Evolutionary conservation across 1,140 invertebrate species (phyloP), one percentile per base, ranked within the genome.

Genomic region (Tetramorium simillimum): DNA sequence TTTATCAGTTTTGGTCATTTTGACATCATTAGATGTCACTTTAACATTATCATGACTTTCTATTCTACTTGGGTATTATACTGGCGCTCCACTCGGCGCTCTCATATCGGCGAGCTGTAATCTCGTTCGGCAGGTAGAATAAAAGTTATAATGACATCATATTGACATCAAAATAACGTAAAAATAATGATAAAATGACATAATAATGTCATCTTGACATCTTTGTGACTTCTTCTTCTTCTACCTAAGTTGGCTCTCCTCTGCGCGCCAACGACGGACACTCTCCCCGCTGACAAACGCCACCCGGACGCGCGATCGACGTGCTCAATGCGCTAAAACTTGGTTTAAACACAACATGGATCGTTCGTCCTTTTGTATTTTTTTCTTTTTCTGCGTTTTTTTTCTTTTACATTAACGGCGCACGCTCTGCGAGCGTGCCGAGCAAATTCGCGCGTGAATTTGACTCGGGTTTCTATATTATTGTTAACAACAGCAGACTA

Each of bases 401-500:
- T 49, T 43, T 60, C 43, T 81, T 69, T 51, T 72, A 51, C 77
- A 81, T 62, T 46, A 86, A 69, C 86, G 78, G 58, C 46, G 85
- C 69, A 70, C 77, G 62, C 85, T 81, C 67, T 63, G 46, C 85
- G 77, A 87, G 63, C 69, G 65, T 82, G 85, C 69, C 62, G 85
- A 88, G 88, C 86, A 86, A 88, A 89, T 90, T 77, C 72, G 60
- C 70, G 37, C 24, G 51, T 75, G 76, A 86, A 87, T 88, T 88
- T 76, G 56, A 69, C 78, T 82, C 84, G 62, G 49, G 84, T 81
- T 58, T 90, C 88, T 89, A 90, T 86, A 87, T 92, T 92, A 93
- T 92, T 90, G 89, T 93, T 92, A 92, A 93, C 91, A 93, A 93
- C 93, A 93, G 91, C 92, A 92, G 92, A 92, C 89, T 93, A 93